A percentile compares a stretch with the other conserved stretches of the same genome.
These are phyloP conservation scores for Hylaeus anthracinus DNA, from an alignment of 1,140 invertebrate species.

Conservation along the genomic window DNA sequence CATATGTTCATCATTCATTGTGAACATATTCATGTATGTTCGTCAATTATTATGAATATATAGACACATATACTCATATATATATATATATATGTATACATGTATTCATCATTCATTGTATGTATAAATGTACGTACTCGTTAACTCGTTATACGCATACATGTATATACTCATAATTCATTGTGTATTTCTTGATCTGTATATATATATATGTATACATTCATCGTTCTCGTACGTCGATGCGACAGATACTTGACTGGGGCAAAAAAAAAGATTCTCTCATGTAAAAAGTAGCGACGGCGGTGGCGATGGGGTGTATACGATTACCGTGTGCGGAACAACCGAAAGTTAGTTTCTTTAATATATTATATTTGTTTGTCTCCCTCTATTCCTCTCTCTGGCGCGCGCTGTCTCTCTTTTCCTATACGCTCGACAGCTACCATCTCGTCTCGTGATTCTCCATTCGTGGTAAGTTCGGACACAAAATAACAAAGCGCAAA, in stretches of 20 bases:
- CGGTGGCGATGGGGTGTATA: constrained; percentile 5
- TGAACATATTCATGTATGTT: too few relatives aligned
- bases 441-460: neutral
- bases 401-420: neutral
- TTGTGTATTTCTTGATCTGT: neutral
- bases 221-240: constrained; percentile 48
- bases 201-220: constrained; percentile 14
- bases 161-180: too few relatives aligned
- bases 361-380: constrained; percentile 25
- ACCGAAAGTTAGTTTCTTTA: constrained; percentile 28
- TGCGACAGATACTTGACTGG: constrained; percentile 39
- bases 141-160: too few relatives aligned
- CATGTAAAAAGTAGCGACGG: constrained; percentile 53
- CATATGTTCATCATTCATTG: too few relatives aligned
- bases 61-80: too few relatives aligned
- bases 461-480: neutral
- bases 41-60: too few relatives aligned
- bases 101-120: too few relatives aligned
- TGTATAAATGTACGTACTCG: too few relatives aligned
- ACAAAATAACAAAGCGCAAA: constrained; percentile 29
- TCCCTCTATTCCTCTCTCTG: neutral
- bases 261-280: constrained; percentile 47
- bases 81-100: too few relatives aligned
- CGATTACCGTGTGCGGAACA: constrained; percentile 22
- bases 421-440: neutral